These are phyloP conservation scores for Scaptomyza parva DNA, from an alignment of 2,888 invertebrate species.

Conservation along the genomic window DNA sequence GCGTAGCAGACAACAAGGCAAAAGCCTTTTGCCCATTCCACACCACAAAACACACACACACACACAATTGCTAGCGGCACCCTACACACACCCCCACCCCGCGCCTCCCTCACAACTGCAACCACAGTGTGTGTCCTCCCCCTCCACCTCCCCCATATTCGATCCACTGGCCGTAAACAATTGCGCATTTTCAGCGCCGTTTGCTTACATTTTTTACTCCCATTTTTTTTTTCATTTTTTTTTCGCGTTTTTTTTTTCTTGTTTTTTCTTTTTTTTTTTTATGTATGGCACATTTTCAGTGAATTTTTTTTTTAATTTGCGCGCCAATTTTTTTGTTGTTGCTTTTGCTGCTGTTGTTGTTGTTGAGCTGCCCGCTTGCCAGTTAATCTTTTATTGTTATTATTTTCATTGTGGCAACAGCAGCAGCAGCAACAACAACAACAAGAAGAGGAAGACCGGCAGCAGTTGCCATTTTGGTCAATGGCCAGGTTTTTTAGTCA, in stretches of 20 bases:
- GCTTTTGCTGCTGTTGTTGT: too few species aligned
- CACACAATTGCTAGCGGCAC: constrained; percentile 40
- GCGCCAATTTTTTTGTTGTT: constrained; percentile 67
- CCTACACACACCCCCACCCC: background rate
- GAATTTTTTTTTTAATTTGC: constrained; percentile 73
- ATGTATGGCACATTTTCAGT: constrained; percentile 53
- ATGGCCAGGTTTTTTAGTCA: constrained; percentile 66
- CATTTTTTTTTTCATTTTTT: constrained; percentile 30
- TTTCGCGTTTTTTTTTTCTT: constrained; percentile 56
- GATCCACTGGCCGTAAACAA: constrained; percentile 67
- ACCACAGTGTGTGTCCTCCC: too few species aligned
- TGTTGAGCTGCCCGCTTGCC: constrained; percentile 40
- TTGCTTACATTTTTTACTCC: constrained; percentile 68
- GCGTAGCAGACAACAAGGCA: constrained; percentile 72
- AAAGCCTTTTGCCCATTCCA: constrained; percentile 30
- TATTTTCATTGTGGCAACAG: constrained; percentile 58
- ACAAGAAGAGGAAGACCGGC: background rate
- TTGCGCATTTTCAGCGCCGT: constrained; percentile 78
- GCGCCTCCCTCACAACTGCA: background rate
- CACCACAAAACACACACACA: constrained; percentile 12
- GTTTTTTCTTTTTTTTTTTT: constrained; percentile 58
- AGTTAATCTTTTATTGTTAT: constrained; percentile 68
- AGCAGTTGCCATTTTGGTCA: constrained; percentile 61
- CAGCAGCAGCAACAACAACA: constrained; percentile 12
- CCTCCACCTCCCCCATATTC: background rate